Percentiles rank a stretch among this genome's conserved stretches.
Conservation (phyloP, 2,888 invertebrate species). For the Molanna angustata region DNA sequence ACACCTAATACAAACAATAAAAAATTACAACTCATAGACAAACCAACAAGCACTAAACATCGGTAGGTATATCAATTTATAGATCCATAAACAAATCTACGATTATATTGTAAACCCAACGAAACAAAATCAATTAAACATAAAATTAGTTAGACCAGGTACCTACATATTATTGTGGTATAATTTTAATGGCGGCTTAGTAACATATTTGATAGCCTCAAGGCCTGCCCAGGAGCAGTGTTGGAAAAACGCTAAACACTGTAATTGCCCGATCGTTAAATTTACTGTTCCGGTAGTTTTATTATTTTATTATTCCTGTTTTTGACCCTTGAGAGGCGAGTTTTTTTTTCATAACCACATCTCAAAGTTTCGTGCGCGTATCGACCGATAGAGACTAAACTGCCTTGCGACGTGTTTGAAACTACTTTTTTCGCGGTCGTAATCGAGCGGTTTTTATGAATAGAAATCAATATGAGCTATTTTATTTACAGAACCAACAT, state of each 20-base stretch:
- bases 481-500: too few species aligned
- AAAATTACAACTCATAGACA: too few species aligned
- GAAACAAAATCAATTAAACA: too few species aligned
- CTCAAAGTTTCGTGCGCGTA: neutral
- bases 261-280: constrained; percentile 27
- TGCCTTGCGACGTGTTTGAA: neutral
- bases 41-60: too few species aligned
- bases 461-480: constrained; percentile 9
- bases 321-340: constrained; percentile 13
- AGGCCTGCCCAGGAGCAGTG: constrained; percentile 5
- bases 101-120: too few species aligned
- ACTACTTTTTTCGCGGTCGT: constrained; percentile 1
- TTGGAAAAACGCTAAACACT: constrained; percentile 9
- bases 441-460: constrained; percentile 1
- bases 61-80: too few species aligned
- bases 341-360: neutral
- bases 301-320: too few species aligned
- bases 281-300: constrained; percentile 26
- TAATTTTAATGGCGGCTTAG: neutral
- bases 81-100: too few species aligned
- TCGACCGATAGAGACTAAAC: constrained; percentile 8
- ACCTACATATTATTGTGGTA: too few species aligned
- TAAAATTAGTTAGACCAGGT: too few species aligned
- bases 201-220: neutral
- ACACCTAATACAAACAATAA: too few species aligned